Evolutionary conservation across 2,113 vertebrate species (phyloP).

Genomic region (Entomyzon cyanotis): DNA sequence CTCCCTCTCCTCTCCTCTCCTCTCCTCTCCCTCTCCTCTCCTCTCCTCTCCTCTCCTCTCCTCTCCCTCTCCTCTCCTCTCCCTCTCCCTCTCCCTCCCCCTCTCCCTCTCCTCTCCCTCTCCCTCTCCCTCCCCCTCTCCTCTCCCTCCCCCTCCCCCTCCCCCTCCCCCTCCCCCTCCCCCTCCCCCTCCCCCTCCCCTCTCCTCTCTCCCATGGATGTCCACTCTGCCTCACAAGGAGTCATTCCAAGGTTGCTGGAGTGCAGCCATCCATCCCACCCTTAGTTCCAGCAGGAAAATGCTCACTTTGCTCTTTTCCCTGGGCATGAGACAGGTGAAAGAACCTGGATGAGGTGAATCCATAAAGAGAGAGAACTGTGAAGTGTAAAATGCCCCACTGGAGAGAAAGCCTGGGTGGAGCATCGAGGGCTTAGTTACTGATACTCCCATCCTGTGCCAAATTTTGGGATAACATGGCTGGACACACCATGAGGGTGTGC

Average conservation of each 20-base stretch:
- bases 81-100: not conserved
- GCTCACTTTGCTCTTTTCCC: not conserved
- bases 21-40: not conserved
- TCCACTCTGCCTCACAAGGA: not conserved
- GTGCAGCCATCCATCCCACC: not conserved
- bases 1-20: not conserved
- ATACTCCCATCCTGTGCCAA: accelerated
- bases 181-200: no score
- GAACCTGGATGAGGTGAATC: not conserved
- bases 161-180: no score
- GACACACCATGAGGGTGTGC: not conserved
- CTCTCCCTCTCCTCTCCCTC: no score
- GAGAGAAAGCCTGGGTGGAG: not conserved
- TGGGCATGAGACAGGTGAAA: not conserved
- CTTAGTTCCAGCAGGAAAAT: not conserved
- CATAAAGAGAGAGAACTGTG: not conserved
- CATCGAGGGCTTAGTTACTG: not conserved
- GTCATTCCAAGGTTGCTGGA: not conserved
- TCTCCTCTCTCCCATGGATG: no score
- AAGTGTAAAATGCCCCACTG: accelerated
- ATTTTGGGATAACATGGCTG: not conserved
- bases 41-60: not conserved
- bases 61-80: no score
- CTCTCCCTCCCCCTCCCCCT: no score
- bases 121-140: no score